phyloP scores from a whole-genome alignment of 2,113 vertebrate species.

The Cavia aperea region DNA sequence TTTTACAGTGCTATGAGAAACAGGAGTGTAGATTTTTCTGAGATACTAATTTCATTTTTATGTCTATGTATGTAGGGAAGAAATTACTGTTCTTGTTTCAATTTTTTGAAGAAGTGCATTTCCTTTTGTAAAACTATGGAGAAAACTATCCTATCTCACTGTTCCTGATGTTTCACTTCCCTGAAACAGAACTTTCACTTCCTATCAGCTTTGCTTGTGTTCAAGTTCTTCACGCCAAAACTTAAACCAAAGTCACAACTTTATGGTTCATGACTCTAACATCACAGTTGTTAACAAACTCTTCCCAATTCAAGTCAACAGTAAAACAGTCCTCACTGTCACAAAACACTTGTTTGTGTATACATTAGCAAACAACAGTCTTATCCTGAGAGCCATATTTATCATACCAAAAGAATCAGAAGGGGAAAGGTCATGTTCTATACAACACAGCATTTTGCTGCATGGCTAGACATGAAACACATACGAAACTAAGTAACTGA shows the following conservation, averaged over 20 bases:
- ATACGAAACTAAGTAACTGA: neutral
- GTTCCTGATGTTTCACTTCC: neutral
- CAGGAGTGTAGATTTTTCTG: neutral
- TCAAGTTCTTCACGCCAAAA: neutral
- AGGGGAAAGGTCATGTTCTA: neutral
- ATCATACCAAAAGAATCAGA: neutral
- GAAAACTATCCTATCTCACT: neutral
- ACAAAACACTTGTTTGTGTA: neutral
- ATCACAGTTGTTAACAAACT: neutral
- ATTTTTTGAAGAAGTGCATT: neutral
- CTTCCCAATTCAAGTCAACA: neutral
- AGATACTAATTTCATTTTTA: neutral
- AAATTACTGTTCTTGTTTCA: neutral
- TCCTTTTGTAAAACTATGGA: neutral
- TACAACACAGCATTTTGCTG: neutral
- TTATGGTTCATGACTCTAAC: neutral
- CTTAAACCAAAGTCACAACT: neutral
- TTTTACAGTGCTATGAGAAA: neutral
- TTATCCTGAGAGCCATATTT: constrained; percentile 2
- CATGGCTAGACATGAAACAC: neutral
- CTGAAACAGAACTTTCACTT: neutral
- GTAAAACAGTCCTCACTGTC: neutral
- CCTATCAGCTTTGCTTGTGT: neutral
- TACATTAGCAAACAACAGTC: neutral
- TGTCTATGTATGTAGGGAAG: neutral